Percentiles rank a stretch among this genome's conserved stretches.
These are phyloP conservation scores for Dolichomitus sp. DNA, from an alignment of 2,888 invertebrate species.

Conservation along the genomic window DNA sequence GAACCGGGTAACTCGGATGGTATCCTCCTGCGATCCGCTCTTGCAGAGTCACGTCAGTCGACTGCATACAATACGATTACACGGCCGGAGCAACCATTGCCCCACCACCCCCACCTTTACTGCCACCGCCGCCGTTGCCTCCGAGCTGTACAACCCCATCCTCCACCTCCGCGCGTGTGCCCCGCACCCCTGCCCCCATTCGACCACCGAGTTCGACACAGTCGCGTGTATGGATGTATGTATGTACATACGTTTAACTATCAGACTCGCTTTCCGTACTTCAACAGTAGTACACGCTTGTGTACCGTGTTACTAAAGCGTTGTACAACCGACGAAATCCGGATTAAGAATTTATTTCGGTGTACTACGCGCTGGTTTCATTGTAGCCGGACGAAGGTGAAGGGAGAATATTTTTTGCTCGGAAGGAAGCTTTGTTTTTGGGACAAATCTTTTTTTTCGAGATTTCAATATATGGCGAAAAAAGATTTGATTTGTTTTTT, in stretches of 20 bases:
- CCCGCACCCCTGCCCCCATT: slow-evolving; percentile 25
- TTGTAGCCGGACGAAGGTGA: background rate
- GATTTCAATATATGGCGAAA: no score
- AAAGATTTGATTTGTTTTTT: no score
- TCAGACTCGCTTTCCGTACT: slow-evolving; percentile 23
- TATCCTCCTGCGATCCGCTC: slow-evolving; percentile 74
- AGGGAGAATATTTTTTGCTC: no score
- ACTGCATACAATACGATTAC: slow-evolving; percentile 84
- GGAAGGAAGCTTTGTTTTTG: no score
- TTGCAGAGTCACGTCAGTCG: slow-evolving; percentile 82
- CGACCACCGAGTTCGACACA: slow-evolving; percentile 50
- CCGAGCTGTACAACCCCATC: slow-evolving; percentile 56
- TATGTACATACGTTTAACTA: slow-evolving; percentile 23
- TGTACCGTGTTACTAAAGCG: slow-evolving; percentile 8
- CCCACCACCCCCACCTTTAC: slow-evolving; percentile 59
- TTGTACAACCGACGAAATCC: slow-evolving; percentile 47
- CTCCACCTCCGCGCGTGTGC: slow-evolving; percentile 28
- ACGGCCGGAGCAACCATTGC: slow-evolving; percentile 77
- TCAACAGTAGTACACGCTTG: slow-evolving; percentile 22
- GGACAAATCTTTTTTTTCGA: no score
- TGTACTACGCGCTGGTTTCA: background rate
- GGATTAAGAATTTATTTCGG: slow-evolving; percentile 36
- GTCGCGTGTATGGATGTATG: slow-evolving; percentile 30
- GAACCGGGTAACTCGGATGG: slow-evolving; percentile 10
- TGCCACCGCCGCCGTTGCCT: slow-evolving; percentile 10